Base-by-base conservation (phyloP, 2,888 invertebrate species). In the Melipona bicolor region DNA sequence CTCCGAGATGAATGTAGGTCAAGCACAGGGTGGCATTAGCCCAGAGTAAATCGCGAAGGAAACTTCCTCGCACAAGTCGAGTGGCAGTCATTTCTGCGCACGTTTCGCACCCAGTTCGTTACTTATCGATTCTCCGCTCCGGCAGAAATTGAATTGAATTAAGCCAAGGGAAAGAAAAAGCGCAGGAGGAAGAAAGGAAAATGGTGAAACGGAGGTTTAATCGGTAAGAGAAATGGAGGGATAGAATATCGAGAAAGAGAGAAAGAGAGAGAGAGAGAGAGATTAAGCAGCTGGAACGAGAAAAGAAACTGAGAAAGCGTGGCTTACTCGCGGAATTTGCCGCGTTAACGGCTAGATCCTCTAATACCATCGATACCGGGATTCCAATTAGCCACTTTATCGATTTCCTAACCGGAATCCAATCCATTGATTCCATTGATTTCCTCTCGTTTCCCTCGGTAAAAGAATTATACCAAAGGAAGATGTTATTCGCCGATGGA, bases 311-410 rank as follows among this genome's bases (percentile, higher is more conserved):
- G 68, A 68, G 24, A 17, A 11, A 81, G 24, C 56, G 70, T 65
- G 36, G 62, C 74, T 77, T 65, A 56, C 79, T 61, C 76, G 72
- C 68, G 56, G 84, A 84, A 88, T 88, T 79, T 79, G 75, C 71
- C 83, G 59, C 67, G 75, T 86, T 86, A 81, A 50, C 62, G 21
- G 43, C 32, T 62, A 70, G 72, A 80, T 62, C 69, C 75, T 73
- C 69, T 81, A 89, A 84, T 81, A 81, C 75, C 73, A 73, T 75
- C 87, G 79, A 86, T 80, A 77, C 82, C 81, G 77, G 80, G 87
- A 79, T 77, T 84, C 79, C 89, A 88, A 89, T 89, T 88, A 88
- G 82, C 83, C 79, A 81, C 73, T 87, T 81, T 72, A 74, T 71
- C 65, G 85, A 89, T 88, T 87, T 88, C 77, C 69, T 64, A 68